A percentile compares a stretch with the other conserved stretches of the same genome.
Conservation (phyloP, 1,140 invertebrate species). For the Procambarus virginalis region DNA sequence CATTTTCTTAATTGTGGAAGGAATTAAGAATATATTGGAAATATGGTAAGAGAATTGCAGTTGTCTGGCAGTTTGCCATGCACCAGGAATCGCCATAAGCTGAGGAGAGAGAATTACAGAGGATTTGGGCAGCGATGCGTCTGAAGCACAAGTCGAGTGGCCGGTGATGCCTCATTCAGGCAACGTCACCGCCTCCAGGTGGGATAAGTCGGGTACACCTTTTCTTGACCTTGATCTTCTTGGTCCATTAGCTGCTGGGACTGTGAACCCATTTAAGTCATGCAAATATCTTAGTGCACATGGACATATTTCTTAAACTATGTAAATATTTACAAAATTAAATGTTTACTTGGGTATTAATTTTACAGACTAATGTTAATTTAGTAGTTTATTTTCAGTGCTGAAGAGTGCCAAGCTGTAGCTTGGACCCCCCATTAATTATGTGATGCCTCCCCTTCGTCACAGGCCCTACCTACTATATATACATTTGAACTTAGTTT, state of each 20-base stretch:
- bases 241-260: slow-evolving; percentile 49
- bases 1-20: not conserved
- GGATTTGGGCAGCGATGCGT: slow-evolving; percentile 1
- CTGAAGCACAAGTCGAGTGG: not conserved
- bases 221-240: slow-evolving; percentile 57
- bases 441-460: too few relatives aligned
- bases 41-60: slow-evolving; percentile 16
- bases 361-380: too few relatives aligned
- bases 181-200: slow-evolving; percentile 31
- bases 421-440: too few relatives aligned
- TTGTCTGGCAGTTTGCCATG: slow-evolving; percentile 13
- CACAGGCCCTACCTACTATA: too few relatives aligned
- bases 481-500: too few relatives aligned
- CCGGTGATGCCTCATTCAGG: slow-evolving; percentile 6
- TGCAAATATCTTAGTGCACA: slow-evolving; percentile 15
- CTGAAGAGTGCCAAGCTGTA: too few relatives aligned
- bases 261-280: slow-evolving; percentile 39
- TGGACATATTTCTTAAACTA: not conserved
- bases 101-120: not conserved
- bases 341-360: too few relatives aligned
- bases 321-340: too few relatives aligned
- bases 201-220: slow-evolving; percentile 55
- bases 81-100: slow-evolving; percentile 10
- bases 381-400: too few relatives aligned
- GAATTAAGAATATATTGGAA: not conserved